phyloP scores from a whole-genome alignment of 1,140 invertebrate genomes.

The Euschistus heros region DNA sequence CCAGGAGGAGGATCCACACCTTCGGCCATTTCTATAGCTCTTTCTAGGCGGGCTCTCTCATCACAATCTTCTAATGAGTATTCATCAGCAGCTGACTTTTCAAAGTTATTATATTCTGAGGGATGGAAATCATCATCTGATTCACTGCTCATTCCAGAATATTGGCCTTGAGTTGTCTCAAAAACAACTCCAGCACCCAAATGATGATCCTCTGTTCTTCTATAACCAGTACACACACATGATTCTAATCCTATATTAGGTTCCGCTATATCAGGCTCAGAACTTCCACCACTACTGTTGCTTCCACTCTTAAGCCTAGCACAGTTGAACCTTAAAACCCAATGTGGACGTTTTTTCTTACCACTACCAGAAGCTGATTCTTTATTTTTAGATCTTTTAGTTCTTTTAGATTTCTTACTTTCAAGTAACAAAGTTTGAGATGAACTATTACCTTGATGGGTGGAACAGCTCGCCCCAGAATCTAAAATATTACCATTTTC shows the following conservation, averaged over 20 bases:
- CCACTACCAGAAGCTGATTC: conserved; percentile 13
- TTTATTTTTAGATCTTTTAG: conserved; percentile 24
- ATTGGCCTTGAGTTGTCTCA: conserved; percentile 33
- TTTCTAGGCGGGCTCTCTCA: conserved; percentile 52
- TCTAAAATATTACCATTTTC: conserved; percentile 24
- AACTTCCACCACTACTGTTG: conserved; percentile 38
- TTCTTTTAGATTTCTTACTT: conserved; percentile 21
- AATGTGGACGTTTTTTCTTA: conserved; percentile 46
- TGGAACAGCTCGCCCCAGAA: neutral
- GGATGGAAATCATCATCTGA: conserved; percentile 30
- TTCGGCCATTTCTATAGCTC: conserved; percentile 63
- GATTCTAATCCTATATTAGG: conserved; percentile 34
- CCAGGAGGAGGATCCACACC: conserved; percentile 57
- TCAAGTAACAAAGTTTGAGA: conserved; percentile 2
- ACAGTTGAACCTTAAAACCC: conserved; percentile 50
- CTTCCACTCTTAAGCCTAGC: conserved; percentile 42
- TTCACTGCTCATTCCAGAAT: conserved; percentile 28
- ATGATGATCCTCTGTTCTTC: conserved; percentile 45
- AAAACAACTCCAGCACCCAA: conserved; percentile 42
- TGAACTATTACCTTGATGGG: neutral
- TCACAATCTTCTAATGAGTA: conserved; percentile 60
- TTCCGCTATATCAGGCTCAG: conserved; percentile 37
- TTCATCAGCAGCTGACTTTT: conserved; percentile 35
- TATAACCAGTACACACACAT: conserved; percentile 51
- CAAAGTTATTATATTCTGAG: conserved; percentile 32